These are phyloP conservation scores for Acleris emargana DNA, from an alignment of 2,888 invertebrate species.

Conservation along the genomic window DNA sequence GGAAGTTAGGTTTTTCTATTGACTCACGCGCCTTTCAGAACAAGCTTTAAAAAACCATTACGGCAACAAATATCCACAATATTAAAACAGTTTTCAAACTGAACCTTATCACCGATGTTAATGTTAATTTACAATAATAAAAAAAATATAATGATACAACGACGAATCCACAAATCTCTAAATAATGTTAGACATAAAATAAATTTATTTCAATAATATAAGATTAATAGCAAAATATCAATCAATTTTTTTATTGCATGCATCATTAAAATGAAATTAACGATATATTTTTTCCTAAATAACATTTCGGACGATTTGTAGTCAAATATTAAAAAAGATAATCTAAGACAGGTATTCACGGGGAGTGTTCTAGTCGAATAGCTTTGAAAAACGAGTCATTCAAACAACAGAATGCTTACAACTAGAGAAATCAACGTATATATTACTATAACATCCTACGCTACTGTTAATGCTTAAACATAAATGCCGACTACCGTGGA, in stretches of 20 bases:
- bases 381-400: slow-evolving; percentile 57
- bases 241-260: slow-evolving; percentile 79
- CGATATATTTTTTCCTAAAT: slow-evolving; percentile 63
- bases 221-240: slow-evolving; percentile 76
- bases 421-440: slow-evolving; percentile 82
- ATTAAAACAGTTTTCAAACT: slow-evolving; percentile 28
- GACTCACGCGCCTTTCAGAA: slow-evolving; percentile 13
- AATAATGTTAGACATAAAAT: slow-evolving; percentile 69
- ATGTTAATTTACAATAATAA: slow-evolving; percentile 44
- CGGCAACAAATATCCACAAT: slow-evolving; percentile 25
- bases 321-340: slow-evolving; percentile 36
- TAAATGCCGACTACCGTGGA: slow-evolving; percentile 78
- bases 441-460: slow-evolving; percentile 80
- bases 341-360: slow-evolving; percentile 33
- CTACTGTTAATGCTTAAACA: slow-evolving; percentile 79
- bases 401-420: slow-evolving; percentile 74
- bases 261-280: slow-evolving; percentile 72
- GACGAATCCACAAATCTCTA: slow-evolving; percentile 64
- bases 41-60: slow-evolving; percentile 25
- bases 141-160: slow-evolving; percentile 66
- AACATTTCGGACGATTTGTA: slow-evolving; percentile 71
- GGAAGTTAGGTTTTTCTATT: slow-evolving; percentile 3
- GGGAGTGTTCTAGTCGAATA: slow-evolving; percentile 35
- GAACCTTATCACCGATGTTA: slow-evolving; percentile 26
- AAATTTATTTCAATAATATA: slow-evolving; percentile 58